These are phyloP conservation scores for Synchiropus splendidus DNA, from an alignment of 2,113 vertebrate species.

Conservation along the genomic window DNA sequence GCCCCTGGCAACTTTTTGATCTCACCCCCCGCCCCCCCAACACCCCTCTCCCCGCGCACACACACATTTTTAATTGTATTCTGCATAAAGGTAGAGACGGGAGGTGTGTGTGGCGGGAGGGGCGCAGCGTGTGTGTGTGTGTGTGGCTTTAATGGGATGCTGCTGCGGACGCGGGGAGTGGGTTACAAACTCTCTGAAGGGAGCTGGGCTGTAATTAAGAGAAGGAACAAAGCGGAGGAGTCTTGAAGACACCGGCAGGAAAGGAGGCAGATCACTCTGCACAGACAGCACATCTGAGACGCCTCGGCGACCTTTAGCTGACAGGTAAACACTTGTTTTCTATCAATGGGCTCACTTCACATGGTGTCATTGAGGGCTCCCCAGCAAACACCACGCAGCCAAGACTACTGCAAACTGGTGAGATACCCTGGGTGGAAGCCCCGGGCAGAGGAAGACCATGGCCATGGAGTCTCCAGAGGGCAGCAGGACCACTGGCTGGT, in stretches of 20 bases:
- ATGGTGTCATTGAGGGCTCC: no score
- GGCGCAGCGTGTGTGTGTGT: constrained; percentile 8
- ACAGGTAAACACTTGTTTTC: no score
- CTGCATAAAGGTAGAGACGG: constrained; percentile 54
- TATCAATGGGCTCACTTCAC: no score
- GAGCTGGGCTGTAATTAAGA: constrained; percentile 68
- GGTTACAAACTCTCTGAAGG: constrained; percentile 61
- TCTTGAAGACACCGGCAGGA: constrained; percentile 66
- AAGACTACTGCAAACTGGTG: no score
- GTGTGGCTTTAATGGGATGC: constrained; percentile 59
- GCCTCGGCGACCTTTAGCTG: no score
- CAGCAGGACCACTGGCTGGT: no score
- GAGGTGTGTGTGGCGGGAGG: constrained; percentile 33
- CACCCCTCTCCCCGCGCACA: no score
- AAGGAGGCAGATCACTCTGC: constrained; percentile 45
- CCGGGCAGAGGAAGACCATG: no score
- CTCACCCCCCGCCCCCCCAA: no score
- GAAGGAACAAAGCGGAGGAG: constrained; percentile 62
- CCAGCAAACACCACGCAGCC: no score
- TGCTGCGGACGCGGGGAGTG: constrained; percentile 47
- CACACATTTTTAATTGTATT: constrained; percentile 63
- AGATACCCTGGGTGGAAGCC: no score
- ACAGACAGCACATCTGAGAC: constrained; percentile 4
- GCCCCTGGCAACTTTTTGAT: constrained; percentile 65
- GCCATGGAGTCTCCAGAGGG: no score